A percentile compares a stretch with the other conserved stretches of the same genome.
Evolutionary conservation across 2,113 vertebrate species (phyloP).

Genomic region (Regulus satrapa): DNA sequence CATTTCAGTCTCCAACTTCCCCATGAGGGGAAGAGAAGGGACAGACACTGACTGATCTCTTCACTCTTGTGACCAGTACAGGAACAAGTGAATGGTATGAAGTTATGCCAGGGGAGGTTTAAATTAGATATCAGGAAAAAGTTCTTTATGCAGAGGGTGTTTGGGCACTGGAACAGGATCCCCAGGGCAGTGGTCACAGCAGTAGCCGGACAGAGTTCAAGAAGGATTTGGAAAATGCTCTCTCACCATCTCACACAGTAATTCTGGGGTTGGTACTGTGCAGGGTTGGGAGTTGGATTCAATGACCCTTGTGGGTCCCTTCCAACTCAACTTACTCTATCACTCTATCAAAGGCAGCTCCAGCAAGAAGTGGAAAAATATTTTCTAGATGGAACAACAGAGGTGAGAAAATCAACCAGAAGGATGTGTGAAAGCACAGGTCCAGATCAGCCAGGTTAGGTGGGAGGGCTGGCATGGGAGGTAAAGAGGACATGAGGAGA

Average conservation of each 20-base stretch:
- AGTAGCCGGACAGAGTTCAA: background rate
- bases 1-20: too few relatives aligned
- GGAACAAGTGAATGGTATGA: background rate
- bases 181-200: background rate
- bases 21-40: too few relatives aligned
- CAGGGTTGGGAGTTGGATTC: rapidly evolving
- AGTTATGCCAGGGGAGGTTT: background rate
- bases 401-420: background rate
- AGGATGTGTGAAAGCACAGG: background rate
- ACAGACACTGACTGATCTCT: background rate
- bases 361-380: background rate
- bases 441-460: background rate
- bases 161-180: background rate
- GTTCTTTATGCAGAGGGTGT: rapidly evolving
- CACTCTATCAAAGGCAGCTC: background rate
- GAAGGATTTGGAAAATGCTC: background rate
- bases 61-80: background rate
- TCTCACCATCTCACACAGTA: background rate
- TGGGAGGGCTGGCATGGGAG: background rate
- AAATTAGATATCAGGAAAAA: background rate
- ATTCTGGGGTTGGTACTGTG: background rate
- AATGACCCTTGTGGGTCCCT: background rate
- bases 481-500: background rate
- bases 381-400: background rate
- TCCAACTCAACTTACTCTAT: background rate